Evolutionary conservation across 2,888 invertebrate genomes (phyloP).

Genomic region (Ophion slaviceki): DNA sequence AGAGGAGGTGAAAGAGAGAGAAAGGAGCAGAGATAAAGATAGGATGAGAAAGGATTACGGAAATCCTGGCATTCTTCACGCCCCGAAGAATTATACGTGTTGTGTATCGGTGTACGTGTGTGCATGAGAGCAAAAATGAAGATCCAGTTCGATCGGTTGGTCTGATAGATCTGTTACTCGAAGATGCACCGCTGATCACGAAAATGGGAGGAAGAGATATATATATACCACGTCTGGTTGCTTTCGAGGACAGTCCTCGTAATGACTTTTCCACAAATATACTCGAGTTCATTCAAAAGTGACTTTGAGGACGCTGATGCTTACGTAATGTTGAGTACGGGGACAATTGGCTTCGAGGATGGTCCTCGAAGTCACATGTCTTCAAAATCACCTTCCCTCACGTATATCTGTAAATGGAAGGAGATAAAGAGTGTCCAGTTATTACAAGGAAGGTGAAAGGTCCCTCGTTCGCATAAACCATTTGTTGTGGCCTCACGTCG

Average conservation of each 20-base stretch:
- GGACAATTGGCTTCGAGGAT: not conserved
- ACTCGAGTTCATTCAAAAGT: not conserved
- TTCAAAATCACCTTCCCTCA: not conserved
- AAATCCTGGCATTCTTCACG: conserved; percentile 52
- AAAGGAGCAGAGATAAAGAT: not conserved
- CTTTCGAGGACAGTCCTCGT: not conserved
- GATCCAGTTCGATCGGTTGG: conserved; percentile 70
- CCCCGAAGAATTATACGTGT: conserved; percentile 21
- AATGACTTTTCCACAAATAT: not conserved
- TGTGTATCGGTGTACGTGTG: conserved; percentile 3
- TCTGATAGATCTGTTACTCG: conserved; percentile 69
- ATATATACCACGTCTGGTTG: no score
- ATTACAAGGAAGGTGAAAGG: conserved; percentile 74
- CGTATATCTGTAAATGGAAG: not conserved
- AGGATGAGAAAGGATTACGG: conserved; percentile 20
- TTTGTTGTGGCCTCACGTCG: conserved; percentile 77
- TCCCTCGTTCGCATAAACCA: conserved; percentile 83
- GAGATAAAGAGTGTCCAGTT: conserved; percentile 73
- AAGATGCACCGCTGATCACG: conserved; percentile 78
- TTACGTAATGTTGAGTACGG: not conserved
- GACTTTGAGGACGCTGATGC: not conserved
- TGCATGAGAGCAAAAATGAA: conserved; percentile 45
- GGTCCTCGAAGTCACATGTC: not conserved
- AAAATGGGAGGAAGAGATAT: conserved; percentile 66
- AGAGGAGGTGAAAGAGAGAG: not conserved